phyloP scores from a whole-genome alignment of 2,113 vertebrate species.

The Nipponia nippon region DNA sequence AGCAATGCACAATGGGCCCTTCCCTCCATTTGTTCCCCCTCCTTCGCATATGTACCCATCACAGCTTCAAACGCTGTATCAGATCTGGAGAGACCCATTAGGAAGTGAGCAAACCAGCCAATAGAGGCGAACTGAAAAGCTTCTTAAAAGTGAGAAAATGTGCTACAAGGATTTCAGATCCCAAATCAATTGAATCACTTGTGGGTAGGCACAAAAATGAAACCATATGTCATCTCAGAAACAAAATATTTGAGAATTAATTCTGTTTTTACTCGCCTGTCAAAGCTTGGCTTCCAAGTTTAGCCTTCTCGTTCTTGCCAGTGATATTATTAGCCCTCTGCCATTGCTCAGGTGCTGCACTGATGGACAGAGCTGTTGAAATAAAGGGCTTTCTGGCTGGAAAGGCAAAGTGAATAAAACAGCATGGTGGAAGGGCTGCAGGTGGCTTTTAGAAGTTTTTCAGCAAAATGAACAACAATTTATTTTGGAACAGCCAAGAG shows the following conservation, averaged over 20 bases:
- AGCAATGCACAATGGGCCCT: background rate
- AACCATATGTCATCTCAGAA: slow-evolving; percentile 1
- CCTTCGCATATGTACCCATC: background rate
- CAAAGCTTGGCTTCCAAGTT: slow-evolving; percentile 13
- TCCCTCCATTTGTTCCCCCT: background rate
- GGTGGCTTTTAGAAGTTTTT: slow-evolving; percentile 24
- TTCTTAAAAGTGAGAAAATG: slow-evolving; percentile 19
- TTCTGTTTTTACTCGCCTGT: background rate
- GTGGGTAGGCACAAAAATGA: background rate
- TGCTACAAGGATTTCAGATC: slow-evolving; percentile 19
- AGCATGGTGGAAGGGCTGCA: slow-evolving; percentile 10
- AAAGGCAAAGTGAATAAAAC: slow-evolving; percentile 20
- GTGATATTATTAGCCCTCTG: slow-evolving; percentile 25
- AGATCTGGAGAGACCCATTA: slow-evolving; percentile 16
- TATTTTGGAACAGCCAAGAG: slow-evolving; percentile 4
- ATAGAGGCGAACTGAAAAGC: background rate
- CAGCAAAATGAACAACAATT: slow-evolving; percentile 25
- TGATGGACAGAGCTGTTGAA: slow-evolving; percentile 24
- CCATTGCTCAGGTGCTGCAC: background rate
- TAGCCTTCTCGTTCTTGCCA: background rate
- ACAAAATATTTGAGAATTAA: slow-evolving; percentile 37
- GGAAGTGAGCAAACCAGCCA: background rate
- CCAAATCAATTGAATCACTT: background rate
- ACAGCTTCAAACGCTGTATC: background rate
- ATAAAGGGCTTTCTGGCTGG: background rate